A percentile compares a stretch with the other conserved stretches of the same genome.
Evolutionary conservation across 2,113 vertebrate genomes (phyloP).

Genomic region (Glaucomys volans): DNA sequence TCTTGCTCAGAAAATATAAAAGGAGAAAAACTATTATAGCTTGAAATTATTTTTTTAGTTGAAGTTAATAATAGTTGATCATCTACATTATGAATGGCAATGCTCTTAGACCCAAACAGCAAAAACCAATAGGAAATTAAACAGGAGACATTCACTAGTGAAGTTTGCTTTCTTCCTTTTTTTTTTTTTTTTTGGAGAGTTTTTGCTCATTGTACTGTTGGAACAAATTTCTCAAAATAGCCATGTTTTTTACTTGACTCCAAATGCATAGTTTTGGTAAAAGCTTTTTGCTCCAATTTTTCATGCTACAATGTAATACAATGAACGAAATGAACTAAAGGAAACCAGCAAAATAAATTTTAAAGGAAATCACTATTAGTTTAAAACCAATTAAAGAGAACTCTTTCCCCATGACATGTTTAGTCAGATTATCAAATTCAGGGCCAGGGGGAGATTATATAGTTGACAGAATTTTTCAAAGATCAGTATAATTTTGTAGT

Average conservation of each 20-base stretch:
- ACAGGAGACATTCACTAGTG: neutral
- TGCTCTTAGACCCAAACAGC: neutral
- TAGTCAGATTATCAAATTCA: neutral
- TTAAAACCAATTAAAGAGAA: slow-evolving; percentile 56
- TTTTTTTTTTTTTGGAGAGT: neutral
- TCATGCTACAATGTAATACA: neutral
- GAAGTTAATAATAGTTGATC: neutral
- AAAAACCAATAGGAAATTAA: neutral
- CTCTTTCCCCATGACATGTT: neutral
- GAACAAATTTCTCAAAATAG: neutral
- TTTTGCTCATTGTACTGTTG: neutral
- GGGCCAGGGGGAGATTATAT: neutral
- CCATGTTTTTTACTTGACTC: neutral
- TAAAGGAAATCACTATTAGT: neutral
- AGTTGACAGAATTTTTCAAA: slow-evolving; percentile 36
- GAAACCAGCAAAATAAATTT: neutral
- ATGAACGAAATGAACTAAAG: neutral
- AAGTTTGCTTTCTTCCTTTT: neutral
- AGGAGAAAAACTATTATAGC: neutral
- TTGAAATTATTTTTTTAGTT: neutral
- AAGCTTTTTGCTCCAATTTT: neutral
- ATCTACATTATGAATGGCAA: neutral
- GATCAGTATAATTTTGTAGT: slow-evolving; percentile 6
- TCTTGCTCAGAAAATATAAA: neutral
- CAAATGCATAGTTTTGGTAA: neutral